A percentile compares a stretch with the other conserved stretches of the same genome.
Evolutionary conservation across 2,113 vertebrate species (phyloP).

Genomic region (Myodes glareolus): DNA sequence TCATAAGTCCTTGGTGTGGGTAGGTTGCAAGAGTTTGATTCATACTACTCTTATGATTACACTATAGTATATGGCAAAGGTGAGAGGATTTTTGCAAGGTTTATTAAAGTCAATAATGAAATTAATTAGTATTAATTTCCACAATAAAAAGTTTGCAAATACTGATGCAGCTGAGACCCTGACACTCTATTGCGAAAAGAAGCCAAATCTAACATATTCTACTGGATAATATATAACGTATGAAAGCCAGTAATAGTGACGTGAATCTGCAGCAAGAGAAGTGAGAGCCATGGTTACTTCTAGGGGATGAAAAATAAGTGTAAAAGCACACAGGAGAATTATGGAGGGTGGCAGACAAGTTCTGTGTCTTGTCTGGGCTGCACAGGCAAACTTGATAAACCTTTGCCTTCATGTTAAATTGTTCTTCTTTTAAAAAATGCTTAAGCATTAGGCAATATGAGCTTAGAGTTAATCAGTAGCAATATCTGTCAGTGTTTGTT

Average conservation of each 20-base stretch:
- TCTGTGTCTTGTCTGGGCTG: neutral
- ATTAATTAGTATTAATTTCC: neutral
- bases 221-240: neutral
- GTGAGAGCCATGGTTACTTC: neutral
- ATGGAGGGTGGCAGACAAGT: neutral
- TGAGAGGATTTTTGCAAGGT: neutral
- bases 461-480: neutral
- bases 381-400: neutral
- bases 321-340: neutral
- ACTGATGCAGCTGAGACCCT: neutral
- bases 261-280: neutral
- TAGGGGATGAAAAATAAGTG: neutral
- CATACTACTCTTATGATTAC: neutral
- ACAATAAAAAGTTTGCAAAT: neutral
- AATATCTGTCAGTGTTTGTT: neutral
- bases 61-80: neutral
- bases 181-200: neutral
- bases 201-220: neutral
- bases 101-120: neutral
- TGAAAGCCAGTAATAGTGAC: neutral
- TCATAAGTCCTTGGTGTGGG: neutral
- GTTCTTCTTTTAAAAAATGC: neutral
- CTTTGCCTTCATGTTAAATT: neutral
- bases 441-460: neutral
- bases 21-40: neutral